phyloP scores from a whole-genome alignment of 1,140 invertebrate genomes.

The Brachionus rubens region DNA sequence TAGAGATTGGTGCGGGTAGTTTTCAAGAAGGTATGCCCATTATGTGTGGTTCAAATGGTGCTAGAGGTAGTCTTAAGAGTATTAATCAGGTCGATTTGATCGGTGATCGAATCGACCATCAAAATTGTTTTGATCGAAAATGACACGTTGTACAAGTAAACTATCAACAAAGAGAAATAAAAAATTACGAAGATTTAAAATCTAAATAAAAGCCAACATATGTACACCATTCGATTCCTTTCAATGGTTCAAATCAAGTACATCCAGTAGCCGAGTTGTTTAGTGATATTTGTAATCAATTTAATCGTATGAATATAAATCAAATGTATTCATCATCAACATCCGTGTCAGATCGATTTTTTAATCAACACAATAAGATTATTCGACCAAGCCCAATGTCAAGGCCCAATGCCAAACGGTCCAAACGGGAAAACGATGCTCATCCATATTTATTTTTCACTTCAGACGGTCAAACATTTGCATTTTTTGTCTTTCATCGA shows the following conservation, averaged over 20 bases:
- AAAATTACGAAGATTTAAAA: slow-evolving; percentile 7
- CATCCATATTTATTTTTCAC: slow-evolving; percentile 45
- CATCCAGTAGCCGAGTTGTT: slow-evolving; percentile 18
- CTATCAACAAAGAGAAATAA: neutral
- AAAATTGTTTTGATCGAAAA: slow-evolving; percentile 35
- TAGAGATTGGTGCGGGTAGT: slow-evolving; percentile 37
- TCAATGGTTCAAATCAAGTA: slow-evolving; percentile 30
- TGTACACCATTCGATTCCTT: slow-evolving; percentile 25
- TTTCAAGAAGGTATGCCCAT: slow-evolving; percentile 40
- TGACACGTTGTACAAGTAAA: neutral
- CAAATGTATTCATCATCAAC: slow-evolving; percentile 21
- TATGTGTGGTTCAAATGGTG: slow-evolving; percentile 25
- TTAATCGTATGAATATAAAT: slow-evolving; percentile 33
- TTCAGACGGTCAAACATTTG: slow-evolving; percentile 42
- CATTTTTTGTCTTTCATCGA: slow-evolving; percentile 18
- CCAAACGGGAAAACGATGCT: slow-evolving; percentile 36
- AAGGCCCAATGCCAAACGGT: too few species aligned
- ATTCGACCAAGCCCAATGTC: slow-evolving; percentile 35
- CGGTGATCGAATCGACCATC: neutral
- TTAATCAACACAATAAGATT: neutral
- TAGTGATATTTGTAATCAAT: neutral
- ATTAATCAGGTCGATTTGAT: neutral
- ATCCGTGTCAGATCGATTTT: slow-evolving; percentile 29
- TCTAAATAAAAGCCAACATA: neutral
- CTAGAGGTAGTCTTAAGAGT: neutral